Percentiles rank a stretch among this genome's conserved stretches.
These are phyloP conservation scores for Scomber colias DNA, from an alignment of 2,113 vertebrate species.

Conservation along the genomic window DNA sequence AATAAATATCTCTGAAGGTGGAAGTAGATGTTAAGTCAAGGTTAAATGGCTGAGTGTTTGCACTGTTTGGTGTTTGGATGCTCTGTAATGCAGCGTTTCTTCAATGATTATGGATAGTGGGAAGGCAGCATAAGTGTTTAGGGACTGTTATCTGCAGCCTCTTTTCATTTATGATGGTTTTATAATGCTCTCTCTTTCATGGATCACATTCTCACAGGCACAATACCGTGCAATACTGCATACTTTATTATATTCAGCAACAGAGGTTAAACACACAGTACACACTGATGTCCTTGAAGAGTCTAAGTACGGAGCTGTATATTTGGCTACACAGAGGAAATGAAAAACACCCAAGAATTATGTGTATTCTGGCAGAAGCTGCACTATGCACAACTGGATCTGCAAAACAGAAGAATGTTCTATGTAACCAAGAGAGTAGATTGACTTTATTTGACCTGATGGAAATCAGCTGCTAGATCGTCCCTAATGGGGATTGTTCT, in stretches of 20 bases:
- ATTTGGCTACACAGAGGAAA: slow-evolving; percentile 27
- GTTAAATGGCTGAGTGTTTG: slow-evolving; percentile 60
- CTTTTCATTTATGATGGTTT: slow-evolving; percentile 72
- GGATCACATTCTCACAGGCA: slow-evolving; percentile 70
- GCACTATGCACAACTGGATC: slow-evolving; percentile 13
- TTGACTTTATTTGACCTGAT: slow-evolving; percentile 5
- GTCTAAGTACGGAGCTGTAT: slow-evolving; percentile 5
- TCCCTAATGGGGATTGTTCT: neutral
- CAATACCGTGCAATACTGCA: slow-evolving; percentile 49
- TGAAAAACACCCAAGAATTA: slow-evolving; percentile 17
- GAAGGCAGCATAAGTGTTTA: slow-evolving; percentile 62
- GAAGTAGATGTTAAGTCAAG: slow-evolving; percentile 65
- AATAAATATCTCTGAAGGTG: slow-evolving; percentile 44
- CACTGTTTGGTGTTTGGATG: slow-evolving; percentile 36
- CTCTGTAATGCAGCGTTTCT: slow-evolving; percentile 55
- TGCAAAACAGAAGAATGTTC: neutral
- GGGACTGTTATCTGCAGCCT: slow-evolving; percentile 65
- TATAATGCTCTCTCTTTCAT: slow-evolving; percentile 74
- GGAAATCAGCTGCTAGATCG: neutral
- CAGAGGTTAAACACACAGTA: slow-evolving; percentile 64
- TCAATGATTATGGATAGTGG: slow-evolving; percentile 54
- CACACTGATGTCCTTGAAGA: slow-evolving; percentile 56
- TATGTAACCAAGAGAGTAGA: neutral
- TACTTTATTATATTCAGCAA: slow-evolving; percentile 70
- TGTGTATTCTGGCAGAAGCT: slow-evolving; percentile 32